Conservation (phyloP, 2,888 invertebrate genomes). For the Thelaira solivaga region DNA sequence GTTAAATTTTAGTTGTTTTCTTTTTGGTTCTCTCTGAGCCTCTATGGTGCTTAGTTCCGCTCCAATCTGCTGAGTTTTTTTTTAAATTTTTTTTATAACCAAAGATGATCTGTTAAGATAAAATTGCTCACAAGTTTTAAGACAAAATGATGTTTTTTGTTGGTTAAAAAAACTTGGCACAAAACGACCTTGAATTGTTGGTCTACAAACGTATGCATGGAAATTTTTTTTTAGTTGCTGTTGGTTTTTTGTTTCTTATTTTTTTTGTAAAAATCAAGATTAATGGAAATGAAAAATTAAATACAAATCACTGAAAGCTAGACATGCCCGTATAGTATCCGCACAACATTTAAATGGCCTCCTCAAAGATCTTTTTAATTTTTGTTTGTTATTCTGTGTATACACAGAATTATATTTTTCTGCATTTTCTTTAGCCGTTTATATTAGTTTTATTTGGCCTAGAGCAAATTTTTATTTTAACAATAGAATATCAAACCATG, state of each 20-base stretch:
- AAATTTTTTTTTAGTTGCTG: not conserved
- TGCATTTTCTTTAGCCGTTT: conserved; percentile 12
- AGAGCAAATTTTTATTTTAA: conserved; percentile 35
- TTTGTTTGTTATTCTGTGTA: conserved; percentile 1
- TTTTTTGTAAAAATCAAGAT: conserved; percentile 42
- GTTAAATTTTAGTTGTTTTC: conserved; percentile 11
- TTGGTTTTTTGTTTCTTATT: conserved; percentile 9
- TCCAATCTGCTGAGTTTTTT: conserved; percentile 12
- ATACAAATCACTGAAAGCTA: conserved; percentile 37
- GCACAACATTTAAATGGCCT: conserved; percentile 44
- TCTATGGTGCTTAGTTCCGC: conserved; percentile 5
- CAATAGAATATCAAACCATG: conserved; percentile 46
- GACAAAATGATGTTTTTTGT: conserved; percentile 23
- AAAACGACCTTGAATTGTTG: conserved; percentile 61
- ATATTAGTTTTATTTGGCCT: conserved; percentile 42
- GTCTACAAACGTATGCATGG: conserved; percentile 43
- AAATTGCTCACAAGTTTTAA: conserved; percentile 44
- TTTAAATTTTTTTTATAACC: conserved; percentile 1
- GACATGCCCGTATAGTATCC: conserved; percentile 16
- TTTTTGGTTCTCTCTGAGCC: no score
- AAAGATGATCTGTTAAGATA: conserved; percentile 59
- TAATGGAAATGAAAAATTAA: conserved; percentile 45
- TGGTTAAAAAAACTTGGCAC: not conserved
- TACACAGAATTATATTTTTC: conserved; percentile 8
- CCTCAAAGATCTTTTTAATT: conserved; percentile 51